A percentile compares a stretch with the other conserved stretches of the same genome.
Conservation (phyloP, 2,113 vertebrate species). For the Ranitomeya variabilis region DNA sequence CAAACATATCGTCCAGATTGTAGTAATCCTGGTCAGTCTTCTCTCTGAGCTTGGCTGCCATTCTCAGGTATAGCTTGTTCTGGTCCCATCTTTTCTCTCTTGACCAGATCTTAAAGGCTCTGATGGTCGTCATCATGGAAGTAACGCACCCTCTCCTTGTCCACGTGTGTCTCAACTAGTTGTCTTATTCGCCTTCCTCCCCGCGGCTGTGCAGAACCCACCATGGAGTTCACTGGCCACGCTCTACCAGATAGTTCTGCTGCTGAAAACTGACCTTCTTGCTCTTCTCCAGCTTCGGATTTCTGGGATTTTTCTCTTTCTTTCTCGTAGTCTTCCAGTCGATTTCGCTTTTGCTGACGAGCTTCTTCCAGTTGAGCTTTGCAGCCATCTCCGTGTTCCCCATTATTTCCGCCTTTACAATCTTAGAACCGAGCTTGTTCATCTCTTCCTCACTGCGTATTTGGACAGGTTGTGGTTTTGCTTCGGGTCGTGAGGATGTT, state of each 20-base stretch:
- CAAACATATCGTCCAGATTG: constrained; percentile 81
- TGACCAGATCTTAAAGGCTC: constrained; percentile 87
- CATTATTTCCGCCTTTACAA: no score
- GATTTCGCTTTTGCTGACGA: no score
- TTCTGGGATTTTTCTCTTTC: constrained; percentile 60
- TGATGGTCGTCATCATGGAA: constrained; percentile 88
- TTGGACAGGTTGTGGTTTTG: no score
- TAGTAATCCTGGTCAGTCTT: no score
- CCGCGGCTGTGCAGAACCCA: constrained; percentile 69
- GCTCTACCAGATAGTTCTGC: constrained; percentile 82
- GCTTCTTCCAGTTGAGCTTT: no score
- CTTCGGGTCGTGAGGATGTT: no score
- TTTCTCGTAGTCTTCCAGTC: no score
- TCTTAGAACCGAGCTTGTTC: no score
- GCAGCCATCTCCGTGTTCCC: no score
- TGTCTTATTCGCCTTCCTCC: constrained; percentile 81
- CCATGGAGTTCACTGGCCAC: constrained; percentile 81
- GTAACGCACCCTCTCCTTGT: constrained; percentile 88
- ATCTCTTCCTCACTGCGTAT: no score
- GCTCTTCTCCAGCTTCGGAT: constrained; percentile 67
- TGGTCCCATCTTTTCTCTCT: constrained; percentile 97
- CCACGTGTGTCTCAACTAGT: constrained; percentile 81
- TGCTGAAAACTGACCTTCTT: constrained; percentile 85
- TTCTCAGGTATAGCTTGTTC: constrained; percentile 86
- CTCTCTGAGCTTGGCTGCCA: constrained; percentile 79